Base-by-base conservation (phyloP, 2,888 invertebrate species). In the Aelia acuminata region DNA sequence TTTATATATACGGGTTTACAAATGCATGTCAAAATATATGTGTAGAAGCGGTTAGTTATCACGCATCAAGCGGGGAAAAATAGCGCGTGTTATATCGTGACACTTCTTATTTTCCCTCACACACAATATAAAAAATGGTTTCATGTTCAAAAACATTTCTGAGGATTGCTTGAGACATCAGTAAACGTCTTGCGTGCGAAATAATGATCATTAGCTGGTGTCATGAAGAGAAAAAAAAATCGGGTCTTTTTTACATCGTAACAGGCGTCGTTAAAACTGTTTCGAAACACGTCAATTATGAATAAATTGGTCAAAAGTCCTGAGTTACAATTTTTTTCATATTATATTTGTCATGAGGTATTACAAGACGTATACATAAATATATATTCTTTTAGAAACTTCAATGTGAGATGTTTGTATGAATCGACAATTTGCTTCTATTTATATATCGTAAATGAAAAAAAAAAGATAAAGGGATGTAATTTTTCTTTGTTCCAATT, bases 131-230 rank as follows among this genome's bases (percentile, higher is more conserved):
- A 70, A 70, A 70, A 70, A 70, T 70, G 63, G 63, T 70, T 35
- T 70, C 63, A 70, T 70, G 63, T 20, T 70, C 35, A 3, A 35
- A 70, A 70, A 70, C 63, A 70, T 70, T 70, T 35, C 63, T 7
- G 63, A 35, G 63, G 18, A 70, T 70, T 70, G 63, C 63, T 70
- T 70, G 63, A 70, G 63, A 70, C 63, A 70, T 70, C 63, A 70
- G 63, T 70, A 70, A 70, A 70, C 18, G 26, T 35, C 31, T 70
- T 35, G 63, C 63, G 63, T 70, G 63, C 63, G 7, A 70, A 70
- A 70, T 70, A 70, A 70, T 70, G 63, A 70, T 70, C 31, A 70
- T 70, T 70, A 70, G 63, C 10, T 35, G 35, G 63, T 70, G 31
- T 70, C 63, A 70, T 70, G 63, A 13, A 5, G 13, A 35, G 35